These are phyloP conservation scores for Allophyes oxyacanthae DNA, from an alignment of 2,888 invertebrate species.

Conservation along the genomic window DNA sequence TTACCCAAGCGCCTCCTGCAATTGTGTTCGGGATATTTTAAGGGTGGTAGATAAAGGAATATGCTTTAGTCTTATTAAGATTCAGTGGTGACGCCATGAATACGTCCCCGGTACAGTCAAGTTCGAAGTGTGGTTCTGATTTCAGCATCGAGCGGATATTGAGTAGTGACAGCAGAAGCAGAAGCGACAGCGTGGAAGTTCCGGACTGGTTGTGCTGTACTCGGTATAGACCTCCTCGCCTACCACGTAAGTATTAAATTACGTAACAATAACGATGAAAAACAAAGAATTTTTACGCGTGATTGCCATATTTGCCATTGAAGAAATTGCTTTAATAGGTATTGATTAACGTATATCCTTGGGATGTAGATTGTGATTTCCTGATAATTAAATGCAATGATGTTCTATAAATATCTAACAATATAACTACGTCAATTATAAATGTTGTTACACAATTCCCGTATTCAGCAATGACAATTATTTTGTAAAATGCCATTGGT, in stretches of 20 bases:
- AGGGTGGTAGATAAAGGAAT: slow-evolving; percentile 51
- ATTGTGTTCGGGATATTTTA: slow-evolving; percentile 56
- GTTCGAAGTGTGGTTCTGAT: slow-evolving; percentile 81
- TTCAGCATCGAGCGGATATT: slow-evolving; percentile 91
- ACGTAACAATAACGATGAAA: slow-evolving; percentile 3
- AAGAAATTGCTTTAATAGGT: too few species aligned
- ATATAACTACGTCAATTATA: background rate
- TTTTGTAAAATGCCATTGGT: background rate
- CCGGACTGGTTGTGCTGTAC: slow-evolving; percentile 92
- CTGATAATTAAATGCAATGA: slow-evolving; percentile 13
- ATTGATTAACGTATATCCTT: slow-evolving; percentile 6
- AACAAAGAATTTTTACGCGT: slow-evolving; percentile 1
- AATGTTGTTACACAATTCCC: slow-evolving; percentile 14
- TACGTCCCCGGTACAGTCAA: slow-evolving; percentile 71
- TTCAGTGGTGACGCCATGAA: slow-evolving; percentile 67
- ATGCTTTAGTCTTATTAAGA: slow-evolving; percentile 37
- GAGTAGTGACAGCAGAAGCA: slow-evolving; percentile 76
- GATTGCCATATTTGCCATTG: background rate
- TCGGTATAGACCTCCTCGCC: slow-evolving; percentile 92
- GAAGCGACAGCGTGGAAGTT: slow-evolving; percentile 56
- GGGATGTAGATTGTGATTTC: slow-evolving; percentile 13
- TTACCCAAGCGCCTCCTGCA: slow-evolving; percentile 56
- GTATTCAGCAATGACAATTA: background rate
- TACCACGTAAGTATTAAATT: slow-evolving; percentile 89
- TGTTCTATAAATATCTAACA: slow-evolving; percentile 7